These are phyloP conservation scores for Odontophorus gujanensis DNA, from an alignment of 2,113 vertebrate species.

Conservation along the genomic window DNA sequence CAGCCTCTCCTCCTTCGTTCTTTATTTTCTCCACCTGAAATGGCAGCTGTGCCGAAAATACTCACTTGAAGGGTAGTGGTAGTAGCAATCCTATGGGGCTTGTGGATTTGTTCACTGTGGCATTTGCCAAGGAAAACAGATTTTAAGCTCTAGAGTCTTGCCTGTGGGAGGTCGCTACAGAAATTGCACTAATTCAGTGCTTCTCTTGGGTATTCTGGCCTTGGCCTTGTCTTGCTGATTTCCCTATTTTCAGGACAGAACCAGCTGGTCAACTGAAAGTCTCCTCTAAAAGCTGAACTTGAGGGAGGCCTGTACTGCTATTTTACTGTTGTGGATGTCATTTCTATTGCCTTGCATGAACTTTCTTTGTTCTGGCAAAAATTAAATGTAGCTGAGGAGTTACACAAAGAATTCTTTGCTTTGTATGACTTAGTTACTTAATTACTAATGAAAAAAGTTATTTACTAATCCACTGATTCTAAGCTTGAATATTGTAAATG, in stretches of 20 bases:
- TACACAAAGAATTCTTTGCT: not conserved
- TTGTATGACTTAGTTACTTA: not conserved
- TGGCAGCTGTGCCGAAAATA: slow-evolving; percentile 7
- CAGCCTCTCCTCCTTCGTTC: not conserved
- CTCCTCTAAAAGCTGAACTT: not conserved
- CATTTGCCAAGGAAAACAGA: slow-evolving; percentile 64
- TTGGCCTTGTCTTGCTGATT: slow-evolving; percentile 42
- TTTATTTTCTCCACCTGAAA: slow-evolving; percentile 27
- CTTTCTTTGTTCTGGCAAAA: slow-evolving; percentile 22
- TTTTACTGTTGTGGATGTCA: not conserved
- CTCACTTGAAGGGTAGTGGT: slow-evolving; percentile 27
- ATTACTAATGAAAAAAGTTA: not conserved
- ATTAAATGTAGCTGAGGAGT: not conserved
- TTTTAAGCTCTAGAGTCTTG: slow-evolving; percentile 62
- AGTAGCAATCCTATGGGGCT: not conserved
- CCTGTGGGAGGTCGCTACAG: slow-evolving; percentile 56
- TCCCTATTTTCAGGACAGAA: slow-evolving; percentile 36
- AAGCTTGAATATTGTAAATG: not conserved
- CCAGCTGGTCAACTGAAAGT: slow-evolving; percentile 50
- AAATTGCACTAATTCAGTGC: slow-evolving; percentile 50
- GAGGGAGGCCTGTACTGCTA: slow-evolving; percentile 8
- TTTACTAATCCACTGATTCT: not conserved
- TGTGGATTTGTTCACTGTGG: not conserved
- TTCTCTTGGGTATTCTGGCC: slow-evolving; percentile 48
- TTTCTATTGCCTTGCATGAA: slow-evolving; percentile 53